Conservation (phyloP, 2,797 vertebrate species). For the Momotus momota region DNA sequence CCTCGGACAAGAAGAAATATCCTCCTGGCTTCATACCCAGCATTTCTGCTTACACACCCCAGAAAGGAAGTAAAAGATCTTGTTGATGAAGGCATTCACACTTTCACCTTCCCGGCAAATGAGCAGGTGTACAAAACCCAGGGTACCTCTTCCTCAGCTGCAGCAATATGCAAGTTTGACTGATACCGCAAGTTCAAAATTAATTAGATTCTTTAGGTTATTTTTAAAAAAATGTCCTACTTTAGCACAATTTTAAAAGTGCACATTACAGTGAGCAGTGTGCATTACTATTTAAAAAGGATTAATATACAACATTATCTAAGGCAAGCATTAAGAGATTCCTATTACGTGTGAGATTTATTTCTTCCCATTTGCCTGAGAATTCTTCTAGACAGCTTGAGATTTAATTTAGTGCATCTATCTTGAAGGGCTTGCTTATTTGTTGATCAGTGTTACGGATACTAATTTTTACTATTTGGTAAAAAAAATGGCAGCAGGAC, state of each 20-base stretch:
- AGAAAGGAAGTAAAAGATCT: neutral
- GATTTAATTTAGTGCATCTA: neutral
- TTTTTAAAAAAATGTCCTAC: neutral
- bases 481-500: neutral
- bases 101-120: neutral
- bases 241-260: neutral
- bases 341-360: neutral
- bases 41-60: neutral
- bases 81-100: neutral
- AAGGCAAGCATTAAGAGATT: neutral
- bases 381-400: neutral
- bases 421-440: neutral
- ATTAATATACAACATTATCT: neutral
- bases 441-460: neutral
- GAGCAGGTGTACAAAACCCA: neutral
- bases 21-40: neutral
- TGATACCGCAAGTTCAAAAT: neutral
- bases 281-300: neutral
- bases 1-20: neutral
- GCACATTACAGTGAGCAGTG: neutral
- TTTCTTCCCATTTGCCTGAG: neutral
- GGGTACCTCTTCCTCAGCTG: neutral
- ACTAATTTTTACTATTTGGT: neutral
- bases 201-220: neutral
- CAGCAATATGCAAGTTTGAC: neutral